Conservation (phyloP, 2,113 vertebrate species). For the Neodon shergylaensis region DNA sequence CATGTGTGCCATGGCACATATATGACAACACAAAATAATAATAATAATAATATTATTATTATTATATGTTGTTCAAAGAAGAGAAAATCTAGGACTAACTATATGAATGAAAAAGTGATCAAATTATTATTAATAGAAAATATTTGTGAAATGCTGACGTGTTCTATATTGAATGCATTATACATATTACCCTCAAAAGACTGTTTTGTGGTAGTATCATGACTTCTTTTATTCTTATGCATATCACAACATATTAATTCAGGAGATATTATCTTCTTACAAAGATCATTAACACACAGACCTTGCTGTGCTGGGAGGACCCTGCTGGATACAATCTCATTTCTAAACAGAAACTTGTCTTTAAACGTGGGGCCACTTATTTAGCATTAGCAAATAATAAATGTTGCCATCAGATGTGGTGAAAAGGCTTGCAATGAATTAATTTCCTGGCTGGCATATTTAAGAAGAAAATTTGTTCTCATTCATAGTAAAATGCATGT, state of each 20-base stretch:
- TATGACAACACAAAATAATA: neutral
- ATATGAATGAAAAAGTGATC: neutral
- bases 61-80: neutral
- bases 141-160: neutral
- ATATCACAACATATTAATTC: neutral
- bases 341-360: neutral
- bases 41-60: too few species aligned
- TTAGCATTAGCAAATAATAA: conserved; percentile 57
- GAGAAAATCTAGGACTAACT: neutral
- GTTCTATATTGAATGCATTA: neutral
- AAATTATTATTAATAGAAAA: neutral
- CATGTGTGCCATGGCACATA: too few species aligned
- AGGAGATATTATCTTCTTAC: neutral
- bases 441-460: conserved; percentile 40
- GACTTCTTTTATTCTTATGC: neutral
- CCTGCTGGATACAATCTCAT: neutral
- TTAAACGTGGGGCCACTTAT: conserved; percentile 28
- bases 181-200: neutral
- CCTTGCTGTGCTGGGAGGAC: neutral
- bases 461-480: conserved; percentile 46
- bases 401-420: conserved; percentile 40
- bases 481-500: conserved; percentile 43
- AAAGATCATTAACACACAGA: neutral
- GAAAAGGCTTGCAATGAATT: conserved; percentile 43
- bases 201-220: neutral